Base-by-base conservation (phyloP, 2,888 invertebrate species). In the Cheilosia urbana region DNA sequence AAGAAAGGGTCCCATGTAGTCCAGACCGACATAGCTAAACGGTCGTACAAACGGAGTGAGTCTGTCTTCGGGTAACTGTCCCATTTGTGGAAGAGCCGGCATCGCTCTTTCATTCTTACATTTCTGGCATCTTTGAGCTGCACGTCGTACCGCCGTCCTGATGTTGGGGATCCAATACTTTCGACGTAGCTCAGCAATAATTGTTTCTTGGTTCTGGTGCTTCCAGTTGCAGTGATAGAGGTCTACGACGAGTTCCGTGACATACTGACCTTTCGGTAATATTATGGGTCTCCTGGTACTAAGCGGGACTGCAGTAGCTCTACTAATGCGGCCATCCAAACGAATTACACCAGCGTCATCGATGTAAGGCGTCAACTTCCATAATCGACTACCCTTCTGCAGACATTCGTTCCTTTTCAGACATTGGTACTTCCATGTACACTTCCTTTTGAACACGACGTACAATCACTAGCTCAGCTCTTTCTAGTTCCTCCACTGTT, bases 71-170 rank as follows among this genome's bases (percentile, higher is more conserved):
- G 45, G 66, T n/a, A 53, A 19, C 47, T 71, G 58, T 9, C 49
- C 87, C 85, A 87, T 87, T 17, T 68, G 30, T 3, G 87, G 87
- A 2, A 21, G n/a, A 9, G 15, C 19, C 6, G 88, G 87, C 9
- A 42, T 58, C 21, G 21, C 21, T 0, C 15, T 49, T 17, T 53
- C 15, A 7, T 17, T 76, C 62, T 71, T 76, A 42, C 71, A 71
- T 27, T 49, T 17, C 34, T 17, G 65, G 55, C 71, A 78, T 24
- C 13, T 60, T 15, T 66, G 66, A 3, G 58, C 62, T 6, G 27
- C 65, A 5, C 11, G 57, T 19, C 57, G 37, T 6, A 75, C 75
- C 15, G 15, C 55, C 0, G n/a, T 30, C 27, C 21, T 37, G 37
- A 73, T 55, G n/a, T 62, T 42, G 4, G 57, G 57, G 11, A 75